A percentile compares a stretch with the other conserved stretches of the same genome.
Conservation (phyloP, 2,888 invertebrate species). For the Cantharis flavilabris region DNA sequence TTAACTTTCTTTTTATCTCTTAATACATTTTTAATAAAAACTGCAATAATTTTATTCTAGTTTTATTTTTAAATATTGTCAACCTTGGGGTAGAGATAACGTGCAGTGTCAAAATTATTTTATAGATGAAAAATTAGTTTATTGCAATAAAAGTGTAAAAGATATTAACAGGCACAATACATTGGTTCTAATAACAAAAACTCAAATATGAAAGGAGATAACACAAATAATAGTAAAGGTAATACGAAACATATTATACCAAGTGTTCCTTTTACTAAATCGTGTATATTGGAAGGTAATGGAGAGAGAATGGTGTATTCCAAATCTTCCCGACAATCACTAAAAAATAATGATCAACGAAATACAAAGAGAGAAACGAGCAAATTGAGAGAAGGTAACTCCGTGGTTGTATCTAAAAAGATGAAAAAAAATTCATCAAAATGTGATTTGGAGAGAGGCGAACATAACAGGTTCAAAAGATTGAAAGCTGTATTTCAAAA, state of each 20-base stretch:
- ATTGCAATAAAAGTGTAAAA: neutral
- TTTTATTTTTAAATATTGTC: neutral
- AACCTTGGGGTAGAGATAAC: neutral
- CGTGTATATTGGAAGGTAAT: no score
- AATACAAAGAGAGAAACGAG: no score
- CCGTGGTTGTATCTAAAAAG: no score
- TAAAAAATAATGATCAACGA: no score
- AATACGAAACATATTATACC: neutral
- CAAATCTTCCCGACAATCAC: no score
- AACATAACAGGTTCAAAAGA: neutral
- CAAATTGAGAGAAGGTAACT: no score
- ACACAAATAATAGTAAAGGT: neutral
- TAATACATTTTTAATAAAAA: neutral
- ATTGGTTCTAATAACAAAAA: neutral
- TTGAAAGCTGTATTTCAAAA: neutral
- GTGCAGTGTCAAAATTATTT: neutral
- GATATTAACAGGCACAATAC: neutral
- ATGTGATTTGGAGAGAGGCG: neutral
- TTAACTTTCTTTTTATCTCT: neutral
- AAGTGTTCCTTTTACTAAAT: no score
- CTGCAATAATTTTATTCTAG: neutral
- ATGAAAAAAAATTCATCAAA: neutral
- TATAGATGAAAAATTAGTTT: neutral
- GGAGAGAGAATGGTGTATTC: no score
- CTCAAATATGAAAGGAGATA: neutral